phyloP scores from a whole-genome alignment of 2,888 invertebrate genomes.

The Caenorhabditis sulstoni region DNA sequence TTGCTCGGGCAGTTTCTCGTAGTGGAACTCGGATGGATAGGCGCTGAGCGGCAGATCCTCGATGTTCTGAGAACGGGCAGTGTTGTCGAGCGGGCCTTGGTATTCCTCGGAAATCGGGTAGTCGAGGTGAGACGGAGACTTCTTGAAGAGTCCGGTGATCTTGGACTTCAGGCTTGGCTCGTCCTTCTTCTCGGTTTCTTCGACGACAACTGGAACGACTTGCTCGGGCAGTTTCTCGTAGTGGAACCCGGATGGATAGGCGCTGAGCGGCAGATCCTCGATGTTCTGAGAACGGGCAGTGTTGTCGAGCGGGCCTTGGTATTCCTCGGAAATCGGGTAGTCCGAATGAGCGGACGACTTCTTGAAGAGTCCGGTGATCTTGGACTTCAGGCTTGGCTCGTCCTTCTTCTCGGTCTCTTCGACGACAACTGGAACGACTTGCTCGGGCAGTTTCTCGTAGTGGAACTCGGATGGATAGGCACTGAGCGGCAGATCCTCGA shows the following conservation, averaged over 20 bases:
- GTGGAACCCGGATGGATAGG: conserved; percentile 58
- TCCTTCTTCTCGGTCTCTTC: conserved; percentile 38
- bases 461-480: conserved; percentile 33
- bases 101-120: conserved; percentile 65
- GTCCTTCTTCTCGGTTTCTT: conserved; percentile 33
- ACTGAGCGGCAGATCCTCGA: conserved; percentile 45
- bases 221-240: conserved; percentile 56
- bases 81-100: conserved; percentile 54
- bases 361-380: conserved; percentile 58
- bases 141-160: conserved; percentile 60
- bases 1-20: conserved; percentile 55
- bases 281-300: conserved; percentile 58
- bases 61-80: conserved; percentile 54
- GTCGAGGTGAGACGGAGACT: conserved; percentile 63
- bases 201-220: conserved; percentile 18
- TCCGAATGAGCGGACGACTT: conserved; percentile 63
- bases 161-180: conserved; percentile 25
- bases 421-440: conserved; percentile 14
- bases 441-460: conserved; percentile 51
- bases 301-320: conserved; percentile 49
- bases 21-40: conserved; percentile 58
- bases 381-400: conserved; percentile 22
- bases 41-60: conserved; percentile 51
- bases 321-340: conserved; percentile 65
- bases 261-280: conserved; percentile 50